These are phyloP conservation scores for Syrista parreyssii DNA, from an alignment of 2,888 invertebrate genomes.

Conservation along the genomic window DNA sequence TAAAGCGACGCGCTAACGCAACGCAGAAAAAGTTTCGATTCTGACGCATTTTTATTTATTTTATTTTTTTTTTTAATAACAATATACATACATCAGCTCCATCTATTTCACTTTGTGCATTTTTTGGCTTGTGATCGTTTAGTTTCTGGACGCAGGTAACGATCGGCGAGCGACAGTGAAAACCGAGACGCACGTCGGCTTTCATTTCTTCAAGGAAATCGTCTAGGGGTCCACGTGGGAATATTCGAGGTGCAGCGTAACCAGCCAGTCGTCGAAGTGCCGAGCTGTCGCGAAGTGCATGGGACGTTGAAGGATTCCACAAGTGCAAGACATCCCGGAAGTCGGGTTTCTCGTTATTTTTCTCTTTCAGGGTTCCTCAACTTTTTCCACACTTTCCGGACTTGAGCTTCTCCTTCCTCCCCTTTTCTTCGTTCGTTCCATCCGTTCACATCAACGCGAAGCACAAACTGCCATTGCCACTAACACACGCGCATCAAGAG, in stretches of 20 bases:
- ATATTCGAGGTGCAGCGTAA: neutral
- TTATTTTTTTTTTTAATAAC: neutral
- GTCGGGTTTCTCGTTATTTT: neutral
- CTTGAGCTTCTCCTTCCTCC: neutral
- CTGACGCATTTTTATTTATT: neutral
- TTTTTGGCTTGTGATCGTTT: conserved; percentile 8
- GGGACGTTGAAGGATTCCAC: neutral
- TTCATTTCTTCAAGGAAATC: neutral
- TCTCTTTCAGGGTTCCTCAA: neutral
- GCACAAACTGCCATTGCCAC: neutral
- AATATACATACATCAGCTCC: conserved; percentile 21
- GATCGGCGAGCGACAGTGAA: neutral
- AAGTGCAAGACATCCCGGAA: neutral
- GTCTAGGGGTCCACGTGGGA: neutral
- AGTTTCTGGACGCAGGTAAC: neutral
- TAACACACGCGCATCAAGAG: too few relatives aligned
- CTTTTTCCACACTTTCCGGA: neutral
- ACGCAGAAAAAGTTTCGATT: conserved; percentile 7
- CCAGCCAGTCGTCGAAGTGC: neutral
- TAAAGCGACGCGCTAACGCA: conserved; percentile 42
- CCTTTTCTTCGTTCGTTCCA: conserved; percentile 17
- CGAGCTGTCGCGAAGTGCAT: neutral
- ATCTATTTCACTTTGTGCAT: conserved; percentile 9
- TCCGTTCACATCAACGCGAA: conserved; percentile 15
- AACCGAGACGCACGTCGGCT: neutral